Conservation (phyloP, 2,113 vertebrate genomes). For the Psilopogon haemacephalus region DNA sequence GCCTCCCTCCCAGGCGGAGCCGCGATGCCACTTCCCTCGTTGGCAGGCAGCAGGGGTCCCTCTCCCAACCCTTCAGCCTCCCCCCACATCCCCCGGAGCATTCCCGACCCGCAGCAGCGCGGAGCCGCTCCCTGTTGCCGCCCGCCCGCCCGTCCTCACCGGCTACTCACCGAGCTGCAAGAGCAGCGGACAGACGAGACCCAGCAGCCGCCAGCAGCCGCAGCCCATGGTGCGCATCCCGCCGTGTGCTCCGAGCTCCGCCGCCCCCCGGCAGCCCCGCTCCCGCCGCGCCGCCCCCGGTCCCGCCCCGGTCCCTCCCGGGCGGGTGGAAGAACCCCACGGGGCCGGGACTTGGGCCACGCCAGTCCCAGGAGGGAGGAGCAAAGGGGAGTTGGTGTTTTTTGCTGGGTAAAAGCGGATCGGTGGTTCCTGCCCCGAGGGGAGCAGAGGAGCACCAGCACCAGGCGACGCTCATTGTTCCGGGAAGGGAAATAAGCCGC, state of each 20-base stretch:
- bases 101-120: background rate
- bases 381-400: background rate
- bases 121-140: background rate
- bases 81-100: no score
- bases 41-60: background rate
- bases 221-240: conserved; percentile 8
- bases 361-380: background rate
- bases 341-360: background rate
- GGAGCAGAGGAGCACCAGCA: no score
- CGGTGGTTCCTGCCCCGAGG: no score
- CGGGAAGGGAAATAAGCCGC: background rate
- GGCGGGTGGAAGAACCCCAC: background rate
- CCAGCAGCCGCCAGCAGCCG: conserved; percentile 36
- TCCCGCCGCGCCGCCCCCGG: background rate
- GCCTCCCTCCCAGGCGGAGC: background rate
- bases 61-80: background rate
- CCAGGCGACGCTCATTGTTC: no score
- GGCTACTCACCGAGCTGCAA: conserved; percentile 26
- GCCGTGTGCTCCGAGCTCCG: background rate
- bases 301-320: background rate
- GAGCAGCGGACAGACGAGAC: conserved; percentile 13
- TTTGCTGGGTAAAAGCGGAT: no score
- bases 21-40: background rate
- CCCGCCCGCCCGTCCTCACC: no score
- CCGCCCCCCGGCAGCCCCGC: background rate